These are phyloP conservation scores for Cryptoprocta ferox DNA, from an alignment of 2,797 vertebrate genomes.

Conservation along the genomic window DNA sequence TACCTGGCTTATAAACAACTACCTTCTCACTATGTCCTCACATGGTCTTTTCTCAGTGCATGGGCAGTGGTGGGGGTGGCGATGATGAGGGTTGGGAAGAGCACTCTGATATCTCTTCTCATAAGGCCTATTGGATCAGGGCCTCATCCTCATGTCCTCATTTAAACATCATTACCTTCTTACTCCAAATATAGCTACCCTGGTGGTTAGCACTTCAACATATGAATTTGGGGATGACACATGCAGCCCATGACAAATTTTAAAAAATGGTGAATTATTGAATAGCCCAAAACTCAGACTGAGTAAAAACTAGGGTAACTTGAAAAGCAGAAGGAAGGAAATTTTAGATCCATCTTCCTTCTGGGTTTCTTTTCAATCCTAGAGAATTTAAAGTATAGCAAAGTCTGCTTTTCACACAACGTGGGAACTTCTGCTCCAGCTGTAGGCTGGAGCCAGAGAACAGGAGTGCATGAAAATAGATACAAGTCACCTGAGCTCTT, in stretches of 20 bases:
- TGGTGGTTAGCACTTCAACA: neutral
- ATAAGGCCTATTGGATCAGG: neutral
- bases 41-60: neutral
- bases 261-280: neutral
- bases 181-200: neutral
- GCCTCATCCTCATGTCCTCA: neutral
- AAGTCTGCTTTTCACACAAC: slow-evolving; percentile 8
- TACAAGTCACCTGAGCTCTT: neutral
- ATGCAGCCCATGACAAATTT: neutral
- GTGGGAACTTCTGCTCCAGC: neutral
- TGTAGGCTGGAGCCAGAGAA: neutral
- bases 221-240: neutral
- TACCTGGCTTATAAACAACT: neutral
- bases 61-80: no score
- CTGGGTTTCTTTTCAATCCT: neutral
- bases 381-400: neutral
- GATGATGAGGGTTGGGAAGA: neutral
- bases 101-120: neutral
- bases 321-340: slow-evolving; percentile 27
- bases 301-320: neutral
- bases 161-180: neutral
- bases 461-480: neutral
- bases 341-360: slow-evolving; percentile 31
- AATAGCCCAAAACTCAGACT: neutral
- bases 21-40: neutral